Percentiles rank a stretch among this genome's conserved stretches.
Evolutionary conservation across 1,140 invertebrate genomes (phyloP).

Genomic region (Drosophila lacteicornis): DNA sequence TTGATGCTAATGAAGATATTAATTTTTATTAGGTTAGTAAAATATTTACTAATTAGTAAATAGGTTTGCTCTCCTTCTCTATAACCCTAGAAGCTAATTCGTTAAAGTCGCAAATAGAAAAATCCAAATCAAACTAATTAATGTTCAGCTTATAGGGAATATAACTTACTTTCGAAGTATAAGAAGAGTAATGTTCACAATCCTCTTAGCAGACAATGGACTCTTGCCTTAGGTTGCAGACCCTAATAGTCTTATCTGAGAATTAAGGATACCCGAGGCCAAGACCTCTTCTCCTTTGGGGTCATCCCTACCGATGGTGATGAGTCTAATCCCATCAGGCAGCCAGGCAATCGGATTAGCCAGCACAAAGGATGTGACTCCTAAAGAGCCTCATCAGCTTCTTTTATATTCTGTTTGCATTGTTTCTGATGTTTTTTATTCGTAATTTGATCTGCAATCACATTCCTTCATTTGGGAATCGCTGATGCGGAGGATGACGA

Average conservation of each 20-base stretch:
- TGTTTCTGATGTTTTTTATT: not conserved
- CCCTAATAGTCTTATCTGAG: slow-evolving; percentile 10
- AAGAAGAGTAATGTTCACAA: not conserved
- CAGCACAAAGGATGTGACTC: slow-evolving; percentile 20
- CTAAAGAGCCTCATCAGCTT: not conserved
- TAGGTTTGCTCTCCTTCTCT: too few species aligned
- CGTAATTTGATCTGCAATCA: slow-evolving; percentile 25
- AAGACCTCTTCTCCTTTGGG: not conserved
- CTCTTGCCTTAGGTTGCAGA: not conserved
- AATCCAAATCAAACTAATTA: too few species aligned
- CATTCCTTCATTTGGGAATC: slow-evolving; percentile 16
- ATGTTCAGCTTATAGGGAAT: not conserved
- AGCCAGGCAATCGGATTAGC: slow-evolving; percentile 14
- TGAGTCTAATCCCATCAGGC: slow-evolving; percentile 3
- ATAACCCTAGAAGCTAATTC: too few species aligned
- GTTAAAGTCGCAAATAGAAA: not conserved
- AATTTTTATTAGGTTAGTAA: too few species aligned
- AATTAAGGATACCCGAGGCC: not conserved
- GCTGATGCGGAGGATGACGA: slow-evolving; percentile 13
- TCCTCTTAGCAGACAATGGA: slow-evolving; percentile 1
- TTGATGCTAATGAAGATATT: too few species aligned
- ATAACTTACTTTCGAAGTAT: too few species aligned
- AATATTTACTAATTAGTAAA: too few species aligned
- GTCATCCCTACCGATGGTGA: not conserved
- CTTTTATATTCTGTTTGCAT: not conserved